Conservation (phyloP, 2,797 vertebrate genomes). For the Xenentodon cancila region DNA sequence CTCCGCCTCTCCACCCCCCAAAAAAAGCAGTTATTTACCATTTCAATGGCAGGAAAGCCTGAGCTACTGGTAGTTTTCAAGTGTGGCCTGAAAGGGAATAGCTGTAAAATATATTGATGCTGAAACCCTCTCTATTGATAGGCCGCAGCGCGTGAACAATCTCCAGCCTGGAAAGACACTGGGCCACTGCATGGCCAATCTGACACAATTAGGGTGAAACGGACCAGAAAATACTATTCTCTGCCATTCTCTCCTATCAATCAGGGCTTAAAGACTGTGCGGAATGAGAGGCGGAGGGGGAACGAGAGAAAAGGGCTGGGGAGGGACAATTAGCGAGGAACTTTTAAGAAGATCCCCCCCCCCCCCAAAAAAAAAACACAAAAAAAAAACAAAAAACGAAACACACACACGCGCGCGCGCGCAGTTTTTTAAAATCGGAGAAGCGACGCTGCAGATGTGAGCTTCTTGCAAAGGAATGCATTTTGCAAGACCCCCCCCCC, state of each 20-base stretch:
- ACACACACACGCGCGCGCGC: too few relatives aligned
- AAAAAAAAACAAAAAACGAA: too few relatives aligned
- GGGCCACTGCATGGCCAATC: constrained; percentile 77
- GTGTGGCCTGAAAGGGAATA: constrained; percentile 79
- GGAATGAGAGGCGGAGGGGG: constrained; percentile 55
- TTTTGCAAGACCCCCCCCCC: constrained; percentile 43
- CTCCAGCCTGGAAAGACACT: constrained; percentile 71
- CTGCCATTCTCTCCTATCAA: constrained; percentile 76
- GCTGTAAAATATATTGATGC: constrained; percentile 86
- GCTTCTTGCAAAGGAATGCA: constrained; percentile 68
- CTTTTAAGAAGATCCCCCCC: constrained; percentile 34
- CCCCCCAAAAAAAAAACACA: too few relatives aligned
- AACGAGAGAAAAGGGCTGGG: constrained; percentile 16
- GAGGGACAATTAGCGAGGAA: constrained; percentile 62
- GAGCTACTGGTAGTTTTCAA: constrained; percentile 80
- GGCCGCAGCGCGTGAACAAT: constrained; percentile 81
- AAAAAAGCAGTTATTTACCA: constrained; percentile 76
- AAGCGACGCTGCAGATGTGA: constrained; percentile 73
- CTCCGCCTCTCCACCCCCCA: constrained; percentile 4
- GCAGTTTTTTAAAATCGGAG: constrained; percentile 36
- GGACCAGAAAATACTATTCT: constrained; percentile 88
- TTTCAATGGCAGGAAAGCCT: constrained; percentile 74
- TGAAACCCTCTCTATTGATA: constrained; percentile 77
- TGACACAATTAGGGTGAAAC: constrained; percentile 86
- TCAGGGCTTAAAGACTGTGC: constrained; percentile 70